A percentile compares a stretch with the other conserved stretches of the same genome.
These are phyloP conservation scores for Pseudopodoces humilis DNA, from an alignment of 2,113 vertebrate genomes.

Conservation along the genomic window DNA sequence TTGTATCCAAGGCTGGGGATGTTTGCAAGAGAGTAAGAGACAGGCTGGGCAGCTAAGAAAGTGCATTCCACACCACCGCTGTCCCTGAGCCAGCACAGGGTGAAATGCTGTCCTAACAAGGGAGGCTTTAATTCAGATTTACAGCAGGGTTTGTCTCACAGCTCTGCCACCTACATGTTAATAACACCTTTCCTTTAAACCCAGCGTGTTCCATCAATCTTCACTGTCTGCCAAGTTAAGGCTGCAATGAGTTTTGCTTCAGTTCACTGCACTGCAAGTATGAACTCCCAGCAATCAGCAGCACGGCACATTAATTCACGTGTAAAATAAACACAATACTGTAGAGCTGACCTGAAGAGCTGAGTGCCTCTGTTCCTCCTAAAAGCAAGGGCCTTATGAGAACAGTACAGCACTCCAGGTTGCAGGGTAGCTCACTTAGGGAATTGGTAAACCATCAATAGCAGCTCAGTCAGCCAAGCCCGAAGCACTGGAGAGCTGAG, in stretches of 20 bases:
- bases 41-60: conserved; percentile 83
- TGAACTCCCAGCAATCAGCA: background rate
- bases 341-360: background rate
- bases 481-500: background rate
- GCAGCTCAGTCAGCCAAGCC: background rate
- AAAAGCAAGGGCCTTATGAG: background rate
- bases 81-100: background rate
- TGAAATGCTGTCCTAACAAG: background rate
- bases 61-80: conserved; percentile 70
- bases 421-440: conserved; percentile 3
- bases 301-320: background rate
- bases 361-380: background rate
- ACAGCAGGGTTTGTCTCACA: background rate
- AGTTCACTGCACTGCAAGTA: background rate
- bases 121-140: conserved; percentile 30
- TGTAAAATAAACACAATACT: background rate
- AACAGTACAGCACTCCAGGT: background rate
- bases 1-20: conserved; percentile 70
- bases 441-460: background rate
- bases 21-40: conserved; percentile 81
- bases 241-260: background rate
- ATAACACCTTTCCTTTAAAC: background rate
- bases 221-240: background rate
- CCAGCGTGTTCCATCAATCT: background rate
- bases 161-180: background rate